Evolutionary conservation across 2,113 vertebrate species (phyloP).

Genomic region (Periophthalmus modestus): DNA sequence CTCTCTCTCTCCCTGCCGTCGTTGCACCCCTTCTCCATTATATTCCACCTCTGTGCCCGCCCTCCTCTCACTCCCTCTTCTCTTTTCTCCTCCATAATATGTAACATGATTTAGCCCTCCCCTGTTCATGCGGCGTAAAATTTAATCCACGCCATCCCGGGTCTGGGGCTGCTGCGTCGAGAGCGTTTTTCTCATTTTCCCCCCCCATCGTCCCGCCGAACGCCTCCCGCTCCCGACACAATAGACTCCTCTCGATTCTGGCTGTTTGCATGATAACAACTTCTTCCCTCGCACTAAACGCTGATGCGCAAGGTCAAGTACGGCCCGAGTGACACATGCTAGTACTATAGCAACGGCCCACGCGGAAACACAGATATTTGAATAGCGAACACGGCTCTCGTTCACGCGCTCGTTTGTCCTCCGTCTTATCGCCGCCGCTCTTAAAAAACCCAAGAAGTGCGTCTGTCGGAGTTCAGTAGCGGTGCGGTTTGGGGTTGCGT

Average conservation of each 20-base stretch:
- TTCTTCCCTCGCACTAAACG: conserved; percentile 42
- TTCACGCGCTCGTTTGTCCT: conserved; percentile 29
- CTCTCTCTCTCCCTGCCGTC: conserved; percentile 40
- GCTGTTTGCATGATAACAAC: conserved; percentile 64
- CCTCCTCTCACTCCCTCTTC: conserved; percentile 35
- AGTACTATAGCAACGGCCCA: conserved; percentile 36
- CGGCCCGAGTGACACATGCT: conserved; percentile 46
- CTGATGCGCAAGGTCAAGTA: conserved; percentile 61
- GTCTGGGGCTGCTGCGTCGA: conserved; percentile 56
- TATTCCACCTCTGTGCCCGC: conserved; percentile 53
- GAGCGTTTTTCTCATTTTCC: conserved; percentile 37
- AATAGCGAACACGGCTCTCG: conserved; percentile 40
- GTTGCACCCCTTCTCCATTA: conserved; percentile 66
- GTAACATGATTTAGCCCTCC: conserved; percentile 71
- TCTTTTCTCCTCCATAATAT: conserved; percentile 65
- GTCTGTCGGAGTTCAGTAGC: conserved; percentile 40
- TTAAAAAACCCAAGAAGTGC: conserved; percentile 35
- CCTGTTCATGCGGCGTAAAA: conserved; percentile 73
- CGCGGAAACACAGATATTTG: conserved; percentile 33
- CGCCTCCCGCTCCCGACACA: conserved; percentile 45
- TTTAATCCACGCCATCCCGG: conserved; percentile 65
- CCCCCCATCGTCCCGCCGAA: conserved; percentile 42
- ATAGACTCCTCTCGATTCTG: conserved; percentile 55
- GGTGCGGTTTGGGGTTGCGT: conserved; percentile 44
- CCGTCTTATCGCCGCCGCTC: conserved; percentile 28